Percentiles rank a stretch among this genome's conserved stretches.
Evolutionary conservation across 2,888 invertebrate species (phyloP).

Genomic region (Metacarcinus magister): DNA sequence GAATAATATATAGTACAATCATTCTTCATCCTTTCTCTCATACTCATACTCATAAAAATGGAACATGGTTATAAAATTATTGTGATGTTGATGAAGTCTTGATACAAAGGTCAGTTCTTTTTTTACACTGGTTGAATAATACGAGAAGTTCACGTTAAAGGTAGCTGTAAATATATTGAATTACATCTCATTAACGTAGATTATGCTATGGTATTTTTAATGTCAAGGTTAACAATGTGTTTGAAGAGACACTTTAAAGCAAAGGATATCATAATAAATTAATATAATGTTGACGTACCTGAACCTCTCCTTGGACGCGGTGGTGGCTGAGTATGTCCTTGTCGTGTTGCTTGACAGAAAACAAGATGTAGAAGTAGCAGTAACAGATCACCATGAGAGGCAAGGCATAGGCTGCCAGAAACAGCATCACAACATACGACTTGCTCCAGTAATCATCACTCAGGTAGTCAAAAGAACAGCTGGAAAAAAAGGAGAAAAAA

Average conservation of each 20-base stretch:
- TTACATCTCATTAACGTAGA: background rate
- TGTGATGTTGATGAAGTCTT: too few species aligned
- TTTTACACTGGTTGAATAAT: too few species aligned
- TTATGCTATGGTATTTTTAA: background rate
- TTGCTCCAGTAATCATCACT: slow-evolving; percentile 69
- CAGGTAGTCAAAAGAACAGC: slow-evolving; percentile 84
- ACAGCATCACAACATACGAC: slow-evolving; percentile 82
- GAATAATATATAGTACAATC: too few species aligned
- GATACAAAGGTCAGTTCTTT: too few species aligned
- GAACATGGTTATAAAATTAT: too few species aligned
- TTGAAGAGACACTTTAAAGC: background rate
- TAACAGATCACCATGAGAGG: slow-evolving; percentile 88
- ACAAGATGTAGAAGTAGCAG: slow-evolving; percentile 87
- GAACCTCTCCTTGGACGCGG: slow-evolving; percentile 60
- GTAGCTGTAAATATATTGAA: background rate
- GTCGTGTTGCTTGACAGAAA: slow-evolving; percentile 83
- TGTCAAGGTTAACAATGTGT: background rate
- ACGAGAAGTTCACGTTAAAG: too few species aligned
- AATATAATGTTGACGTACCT: background rate
- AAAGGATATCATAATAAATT: background rate
- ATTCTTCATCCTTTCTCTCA: too few species aligned
- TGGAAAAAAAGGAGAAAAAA: background rate
- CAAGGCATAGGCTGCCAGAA: slow-evolving; percentile 84
- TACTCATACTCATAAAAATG: too few species aligned
- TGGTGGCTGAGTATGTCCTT: slow-evolving; percentile 51